Conservation (phyloP, 2,888 invertebrate genomes). For the Drosophila subquinaria region DNA sequence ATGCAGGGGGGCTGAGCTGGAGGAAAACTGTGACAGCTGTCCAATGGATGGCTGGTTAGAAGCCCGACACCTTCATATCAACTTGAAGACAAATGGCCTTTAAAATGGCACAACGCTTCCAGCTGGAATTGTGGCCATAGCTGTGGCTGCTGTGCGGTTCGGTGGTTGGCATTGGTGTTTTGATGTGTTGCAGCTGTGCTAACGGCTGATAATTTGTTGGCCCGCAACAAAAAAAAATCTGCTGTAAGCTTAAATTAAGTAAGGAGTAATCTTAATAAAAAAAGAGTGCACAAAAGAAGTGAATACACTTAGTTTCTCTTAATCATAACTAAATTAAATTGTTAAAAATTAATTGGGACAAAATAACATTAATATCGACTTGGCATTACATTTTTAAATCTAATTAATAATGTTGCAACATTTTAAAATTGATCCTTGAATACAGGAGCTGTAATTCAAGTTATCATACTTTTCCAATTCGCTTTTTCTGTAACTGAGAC, state of each 20-base stretch:
- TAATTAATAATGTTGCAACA: too few relatives aligned
- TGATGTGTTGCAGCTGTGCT: constrained; percentile 42
- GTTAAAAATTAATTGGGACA: background rate
- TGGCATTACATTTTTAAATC: background rate
- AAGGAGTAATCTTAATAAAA: background rate
- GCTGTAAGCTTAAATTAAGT: background rate
- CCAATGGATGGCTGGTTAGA: constrained; percentile 38
- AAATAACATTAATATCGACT: background rate
- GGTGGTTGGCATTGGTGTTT: constrained; percentile 44
- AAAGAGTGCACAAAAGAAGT: background rate
- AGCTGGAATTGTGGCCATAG: constrained; percentile 5
- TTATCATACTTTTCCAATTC: too few relatives aligned
- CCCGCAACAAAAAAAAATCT: background rate
- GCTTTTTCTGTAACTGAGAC: too few relatives aligned
- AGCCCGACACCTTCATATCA: constrained; percentile 58
- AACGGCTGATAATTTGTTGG: constrained; percentile 43
- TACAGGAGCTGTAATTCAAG: background rate
- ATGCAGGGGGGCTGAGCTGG: background rate
- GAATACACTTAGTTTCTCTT: background rate
- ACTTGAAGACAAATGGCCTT: constrained; percentile 49
- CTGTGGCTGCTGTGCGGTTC: constrained; percentile 29
- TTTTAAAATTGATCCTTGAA: background rate
- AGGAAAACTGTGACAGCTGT: constrained; percentile 14
- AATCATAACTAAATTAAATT: background rate
- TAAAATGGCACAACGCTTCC: constrained; percentile 31